These are phyloP conservation scores for Myopa tessellatipennis DNA, from an alignment of 2,888 invertebrate genomes.

Conservation along the genomic window DNA sequence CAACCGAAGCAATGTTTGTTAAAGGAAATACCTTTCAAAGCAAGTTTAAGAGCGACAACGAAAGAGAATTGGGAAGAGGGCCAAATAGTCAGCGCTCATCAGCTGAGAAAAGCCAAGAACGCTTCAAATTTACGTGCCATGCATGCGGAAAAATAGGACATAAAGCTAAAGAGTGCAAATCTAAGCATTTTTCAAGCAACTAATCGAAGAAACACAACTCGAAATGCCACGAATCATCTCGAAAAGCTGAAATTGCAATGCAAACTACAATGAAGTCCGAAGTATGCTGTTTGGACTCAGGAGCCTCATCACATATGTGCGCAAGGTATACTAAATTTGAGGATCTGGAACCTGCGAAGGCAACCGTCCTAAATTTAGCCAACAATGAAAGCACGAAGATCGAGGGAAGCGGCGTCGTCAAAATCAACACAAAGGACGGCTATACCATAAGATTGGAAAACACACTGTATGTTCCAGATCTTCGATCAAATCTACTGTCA, in stretches of 20 bases:
- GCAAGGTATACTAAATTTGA: neutral
- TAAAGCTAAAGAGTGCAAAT: constrained; percentile 7
- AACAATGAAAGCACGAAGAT: neutral
- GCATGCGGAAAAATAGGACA: constrained; percentile 13
- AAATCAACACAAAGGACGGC: constrained; percentile 21
- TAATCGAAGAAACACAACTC: neutral
- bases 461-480: constrained; percentile 33
- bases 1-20: neutral
- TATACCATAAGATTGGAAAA: constrained; percentile 5
- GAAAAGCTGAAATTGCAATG: neutral
- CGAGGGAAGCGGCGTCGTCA: constrained; percentile 21
- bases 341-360: neutral
- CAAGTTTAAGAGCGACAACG: neutral
- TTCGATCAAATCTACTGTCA: too few relatives aligned
- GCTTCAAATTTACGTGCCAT: constrained; percentile 4
- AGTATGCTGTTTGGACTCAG: constrained; percentile 10
- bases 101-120: neutral
- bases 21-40: neutral
- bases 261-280: neutral
- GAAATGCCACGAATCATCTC: neutral
- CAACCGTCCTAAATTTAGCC: neutral
- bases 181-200: neutral
- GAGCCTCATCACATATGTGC: constrained; percentile 9
- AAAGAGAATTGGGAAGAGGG: too few relatives aligned
- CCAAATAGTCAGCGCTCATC: neutral